Evolutionary conservation across 2,888 invertebrate species (phyloP).

Genomic region (Drosophila austrosaltans): DNA sequence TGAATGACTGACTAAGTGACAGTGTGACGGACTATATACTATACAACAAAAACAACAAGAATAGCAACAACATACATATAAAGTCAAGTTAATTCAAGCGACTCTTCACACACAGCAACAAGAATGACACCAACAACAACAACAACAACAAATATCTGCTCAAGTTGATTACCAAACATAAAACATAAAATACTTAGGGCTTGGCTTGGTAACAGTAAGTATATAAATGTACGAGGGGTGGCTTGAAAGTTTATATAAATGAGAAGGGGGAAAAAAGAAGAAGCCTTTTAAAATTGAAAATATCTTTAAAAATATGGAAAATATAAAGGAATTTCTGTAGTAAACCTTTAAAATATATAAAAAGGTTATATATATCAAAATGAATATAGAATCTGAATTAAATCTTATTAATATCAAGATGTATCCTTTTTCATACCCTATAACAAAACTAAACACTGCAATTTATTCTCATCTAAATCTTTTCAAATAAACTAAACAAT

Average conservation of each 20-base stretch:
- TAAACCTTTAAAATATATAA: too few relatives aligned
- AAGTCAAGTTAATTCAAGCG: conserved; percentile 51
- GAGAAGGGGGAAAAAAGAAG: neutral
- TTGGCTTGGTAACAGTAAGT: neutral
- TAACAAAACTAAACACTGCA: too few relatives aligned
- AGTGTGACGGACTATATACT: neutral
- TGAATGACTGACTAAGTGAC: conserved; percentile 1
- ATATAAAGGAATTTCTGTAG: too few relatives aligned
- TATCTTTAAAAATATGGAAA: too few relatives aligned
- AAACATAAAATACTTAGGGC: conserved; percentile 19
- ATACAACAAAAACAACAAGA: neutral
- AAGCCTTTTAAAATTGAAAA: neutral
- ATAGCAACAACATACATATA: conserved; percentile 14
- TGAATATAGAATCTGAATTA: too few relatives aligned
- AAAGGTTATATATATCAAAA: too few relatives aligned
- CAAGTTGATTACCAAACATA: conserved; percentile 13
- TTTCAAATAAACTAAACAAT: too few relatives aligned
- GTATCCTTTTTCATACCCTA: too few relatives aligned
- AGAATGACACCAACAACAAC: conserved; percentile 8
- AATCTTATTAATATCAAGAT: too few relatives aligned
- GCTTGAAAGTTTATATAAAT: neutral
- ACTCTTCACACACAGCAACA: conserved; percentile 24
- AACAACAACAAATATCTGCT: conserved; percentile 4
- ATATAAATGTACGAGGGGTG: neutral
- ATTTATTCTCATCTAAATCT: too few relatives aligned